Conservation (phyloP, 2,888 invertebrate species). For the Alviniconcha strummeri region DNA sequence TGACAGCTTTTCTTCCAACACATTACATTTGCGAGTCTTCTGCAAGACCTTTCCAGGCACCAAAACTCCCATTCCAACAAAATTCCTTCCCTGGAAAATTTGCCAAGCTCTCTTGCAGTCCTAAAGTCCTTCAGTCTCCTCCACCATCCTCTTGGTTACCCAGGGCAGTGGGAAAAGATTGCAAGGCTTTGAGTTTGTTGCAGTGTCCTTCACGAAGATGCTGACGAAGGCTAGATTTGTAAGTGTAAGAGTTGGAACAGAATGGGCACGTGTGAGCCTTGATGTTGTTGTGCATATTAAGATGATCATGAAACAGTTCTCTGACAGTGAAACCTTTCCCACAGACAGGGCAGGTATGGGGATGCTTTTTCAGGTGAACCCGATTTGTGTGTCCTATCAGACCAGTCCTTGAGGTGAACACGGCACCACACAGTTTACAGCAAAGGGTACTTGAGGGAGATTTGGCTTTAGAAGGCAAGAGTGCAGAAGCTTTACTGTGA, state of each 20-base stretch:
- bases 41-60: too few species aligned
- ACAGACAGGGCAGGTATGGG: background rate
- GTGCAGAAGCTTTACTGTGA: too few species aligned
- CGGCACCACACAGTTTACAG: background rate
- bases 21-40: too few species aligned
- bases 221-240: constrained; percentile 16
- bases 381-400: constrained; percentile 11
- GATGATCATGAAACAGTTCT: constrained; percentile 12
- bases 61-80: too few species aligned
- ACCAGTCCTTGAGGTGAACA: constrained; percentile 14
- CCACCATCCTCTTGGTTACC: too few species aligned
- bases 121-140: too few species aligned
- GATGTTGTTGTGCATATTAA: constrained; percentile 21
- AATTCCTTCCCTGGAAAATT: too few species aligned
- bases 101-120: too few species aligned
- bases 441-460: background rate
- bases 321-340: constrained; percentile 3
- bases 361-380: constrained; percentile 17
- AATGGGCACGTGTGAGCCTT: constrained; percentile 12
- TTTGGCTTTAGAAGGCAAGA: background rate
- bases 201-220: constrained; percentile 1
- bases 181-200: too few species aligned
- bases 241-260: background rate
- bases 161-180: too few species aligned
- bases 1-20: too few species aligned